Conservation (phyloP, 2,113 vertebrate genomes). For the Cyprinodon tularosa region DNA sequence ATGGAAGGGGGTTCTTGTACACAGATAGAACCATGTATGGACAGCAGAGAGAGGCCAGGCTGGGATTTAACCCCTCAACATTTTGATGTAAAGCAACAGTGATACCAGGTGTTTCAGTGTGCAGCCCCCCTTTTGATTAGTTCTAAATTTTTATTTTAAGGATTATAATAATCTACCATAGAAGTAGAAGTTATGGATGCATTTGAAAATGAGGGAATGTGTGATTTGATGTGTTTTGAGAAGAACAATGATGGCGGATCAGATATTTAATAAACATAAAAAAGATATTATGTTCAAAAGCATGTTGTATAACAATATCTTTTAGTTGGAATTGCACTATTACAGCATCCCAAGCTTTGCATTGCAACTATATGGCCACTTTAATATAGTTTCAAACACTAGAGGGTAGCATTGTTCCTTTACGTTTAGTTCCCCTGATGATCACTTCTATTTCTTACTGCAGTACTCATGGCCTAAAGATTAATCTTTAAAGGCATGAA, state of each 20-base stretch:
- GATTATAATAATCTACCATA: not conserved
- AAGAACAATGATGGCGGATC: no score
- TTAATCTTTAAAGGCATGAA: conserved; percentile 17
- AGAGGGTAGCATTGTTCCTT: conserved; percentile 62
- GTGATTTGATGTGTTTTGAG: no score
- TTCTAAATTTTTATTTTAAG: not conserved
- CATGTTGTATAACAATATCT: no score
- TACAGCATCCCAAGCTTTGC: not conserved
- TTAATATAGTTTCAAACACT: conserved; percentile 25
- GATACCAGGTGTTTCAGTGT: no score
- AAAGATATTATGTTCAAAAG: no score
- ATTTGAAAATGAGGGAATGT: no score
- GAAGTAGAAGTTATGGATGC: no score
- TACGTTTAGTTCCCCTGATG: not conserved
- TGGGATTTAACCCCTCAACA: not conserved
- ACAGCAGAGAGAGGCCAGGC: not conserved
- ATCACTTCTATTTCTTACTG: conserved; percentile 12
- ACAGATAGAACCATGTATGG: not conserved
- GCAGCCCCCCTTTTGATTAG: not conserved
- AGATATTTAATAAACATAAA: no score
- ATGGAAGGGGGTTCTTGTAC: not conserved
- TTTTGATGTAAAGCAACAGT: not conserved
- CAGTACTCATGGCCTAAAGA: conserved; percentile 22
- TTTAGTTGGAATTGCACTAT: not conserved
- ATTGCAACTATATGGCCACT: not conserved